A percentile compares a stretch with the other conserved stretches of the same genome.
These are phyloP conservation scores for Flexamia atlantica DNA, from an alignment of 2,888 invertebrate species.

Conservation along the genomic window DNA sequence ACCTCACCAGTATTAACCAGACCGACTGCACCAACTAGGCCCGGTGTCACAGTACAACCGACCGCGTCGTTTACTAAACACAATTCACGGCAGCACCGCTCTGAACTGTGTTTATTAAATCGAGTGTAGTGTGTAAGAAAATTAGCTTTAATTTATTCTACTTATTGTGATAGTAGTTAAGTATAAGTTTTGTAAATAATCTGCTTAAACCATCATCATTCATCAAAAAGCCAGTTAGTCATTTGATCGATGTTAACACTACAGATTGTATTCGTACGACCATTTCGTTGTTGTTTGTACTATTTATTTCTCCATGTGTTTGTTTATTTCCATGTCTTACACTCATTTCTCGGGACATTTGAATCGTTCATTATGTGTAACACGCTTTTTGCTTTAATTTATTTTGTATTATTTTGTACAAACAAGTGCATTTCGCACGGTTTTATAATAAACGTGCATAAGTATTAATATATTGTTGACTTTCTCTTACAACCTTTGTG, in stretches of 20 bases:
- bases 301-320: background rate
- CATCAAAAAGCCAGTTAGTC: background rate
- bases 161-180: constrained; percentile 22
- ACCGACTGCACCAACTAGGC: constrained; percentile 36
- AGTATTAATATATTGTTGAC: background rate
- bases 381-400: background rate
- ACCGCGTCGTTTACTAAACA: too few species aligned
- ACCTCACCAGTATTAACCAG: constrained; percentile 48
- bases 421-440: background rate
- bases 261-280: background rate
- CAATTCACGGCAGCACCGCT: too few species aligned
- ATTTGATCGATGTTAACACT: background rate
- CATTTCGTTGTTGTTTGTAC: background rate
- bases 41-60: too few species aligned
- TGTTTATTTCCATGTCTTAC: background rate
- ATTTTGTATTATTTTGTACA: constrained; percentile 26
- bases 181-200: background rate
- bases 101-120: background rate
- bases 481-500: background rate
- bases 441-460: constrained; percentile 4
- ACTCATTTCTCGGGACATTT: background rate
- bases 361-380: background rate
- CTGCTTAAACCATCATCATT: background rate
- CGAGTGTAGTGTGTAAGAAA: background rate
- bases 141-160: constrained; percentile 5